Percentiles rank a stretch among this genome's conserved stretches.
Evolutionary conservation across 64 coral and sea anemone species (phyloP).

Genomic region (Exaiptasia diaphana): DNA sequence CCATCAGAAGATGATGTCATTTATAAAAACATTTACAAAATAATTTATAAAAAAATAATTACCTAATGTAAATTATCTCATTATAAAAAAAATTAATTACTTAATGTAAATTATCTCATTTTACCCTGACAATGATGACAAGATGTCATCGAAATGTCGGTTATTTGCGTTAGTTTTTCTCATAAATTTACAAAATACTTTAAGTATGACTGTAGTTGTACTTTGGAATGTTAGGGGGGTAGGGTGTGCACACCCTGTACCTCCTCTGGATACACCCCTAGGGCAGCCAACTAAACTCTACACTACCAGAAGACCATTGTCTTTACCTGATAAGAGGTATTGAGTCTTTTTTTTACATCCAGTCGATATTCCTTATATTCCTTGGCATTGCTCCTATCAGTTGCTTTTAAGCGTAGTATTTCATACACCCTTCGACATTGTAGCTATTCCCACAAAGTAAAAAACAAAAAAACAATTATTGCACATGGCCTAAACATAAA

Average conservation of each 20-base stretch:
- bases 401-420: constrained; percentile 78
- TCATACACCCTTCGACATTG: constrained; percentile 94
- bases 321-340: constrained; percentile 88
- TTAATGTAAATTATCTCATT: too few species aligned
- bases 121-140: too few species aligned
- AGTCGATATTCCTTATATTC: constrained; percentile 85
- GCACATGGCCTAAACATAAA: too few species aligned
- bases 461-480: constrained; percentile 2
- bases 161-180: too few species aligned
- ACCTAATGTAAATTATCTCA: too few species aligned
- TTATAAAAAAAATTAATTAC: too few species aligned
- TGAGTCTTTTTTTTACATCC: constrained; percentile 93
- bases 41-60: too few species aligned
- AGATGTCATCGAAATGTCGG: too few species aligned
- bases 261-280: not conserved
- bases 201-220: not conserved
- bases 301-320: not conserved
- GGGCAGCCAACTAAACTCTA: not conserved
- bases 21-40: too few species aligned
- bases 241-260: not conserved
- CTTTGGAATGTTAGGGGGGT: not conserved
- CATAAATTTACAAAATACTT: too few species aligned
- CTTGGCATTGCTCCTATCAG: constrained; percentile 75
- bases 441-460: constrained; percentile 12
- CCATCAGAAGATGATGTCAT: too few species aligned